Base-by-base conservation (phyloP, 2,888 invertebrate species). In the Calameuta pallipes region DNA sequence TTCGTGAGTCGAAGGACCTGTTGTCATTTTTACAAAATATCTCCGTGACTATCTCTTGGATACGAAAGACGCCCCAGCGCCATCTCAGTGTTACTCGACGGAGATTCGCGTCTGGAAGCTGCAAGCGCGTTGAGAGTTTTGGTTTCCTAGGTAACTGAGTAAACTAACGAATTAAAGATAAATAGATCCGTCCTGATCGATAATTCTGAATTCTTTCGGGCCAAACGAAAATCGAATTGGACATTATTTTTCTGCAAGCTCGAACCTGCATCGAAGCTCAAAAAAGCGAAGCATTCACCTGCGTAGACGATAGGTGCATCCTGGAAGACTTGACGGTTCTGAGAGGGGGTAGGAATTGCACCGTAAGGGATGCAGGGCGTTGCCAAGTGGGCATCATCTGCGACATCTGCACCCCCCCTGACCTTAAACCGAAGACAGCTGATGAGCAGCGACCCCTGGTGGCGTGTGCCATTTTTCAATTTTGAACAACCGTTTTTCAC, bases 1-100 rank as follows among this genome's bases (percentile, higher is more conserved):
- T 78, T 79, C 74, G 81, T 75, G 78, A 75, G 76, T 75, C 79
- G 68, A 84, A 86, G 87, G 85, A 90, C 88, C 88, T 87, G 88
- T 86, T 84, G 84, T 87, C 87, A 89, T 90, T 89, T 89, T 86
- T 82, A 84, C 82, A 82, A 85, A 84, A 82, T 83, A 80, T 70
- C 74, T 70, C 15, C 30, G 30, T 70, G 11, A 41, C 41, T 41
- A 41, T 41, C 41, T 15, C 4, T 15, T 41, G 15, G 41, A 41
- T 15, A 15, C 6, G 41, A 41, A 15, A 41, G 41, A 41, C 0
- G 41, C 6, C 6, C 41, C 15, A 4, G 15, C 15, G 41, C 15
- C 15, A 15, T 13, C 41, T 15, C 15, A 15, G 15, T 15, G 15
- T 41, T 41, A 15, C 41, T 41, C 4, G 41, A 15, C 41, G 4